These are phyloP conservation scores for Agrotis exclamationis DNA, from an alignment of 2,888 invertebrate genomes.

Conservation along the genomic window DNA sequence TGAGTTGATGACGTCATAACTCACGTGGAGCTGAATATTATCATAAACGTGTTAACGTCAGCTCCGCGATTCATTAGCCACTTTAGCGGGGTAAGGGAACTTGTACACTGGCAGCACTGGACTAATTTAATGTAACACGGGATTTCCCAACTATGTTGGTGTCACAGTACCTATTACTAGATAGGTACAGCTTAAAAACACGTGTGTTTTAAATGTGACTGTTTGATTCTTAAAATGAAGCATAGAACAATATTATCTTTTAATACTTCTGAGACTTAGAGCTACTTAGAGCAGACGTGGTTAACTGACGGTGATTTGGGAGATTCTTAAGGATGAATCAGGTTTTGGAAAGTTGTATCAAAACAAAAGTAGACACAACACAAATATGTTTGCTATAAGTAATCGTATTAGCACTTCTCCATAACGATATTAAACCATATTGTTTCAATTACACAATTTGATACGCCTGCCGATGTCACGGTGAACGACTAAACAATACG, in stretches of 20 bases:
- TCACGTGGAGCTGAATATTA: conserved; percentile 60
- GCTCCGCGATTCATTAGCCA: conserved; percentile 62
- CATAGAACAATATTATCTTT: neutral
- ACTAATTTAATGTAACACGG: neutral
- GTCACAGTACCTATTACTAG: neutral
- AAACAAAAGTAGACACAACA: neutral
- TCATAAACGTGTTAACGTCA: conserved; percentile 62
- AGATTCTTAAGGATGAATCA: neutral
- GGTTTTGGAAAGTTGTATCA: no score
- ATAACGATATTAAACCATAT: conserved; percentile 25
- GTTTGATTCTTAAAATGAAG: no score
- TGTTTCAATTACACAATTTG: conserved; percentile 49
- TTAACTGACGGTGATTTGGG: no score
- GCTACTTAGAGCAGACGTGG: neutral
- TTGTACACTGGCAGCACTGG: conserved; percentile 1
- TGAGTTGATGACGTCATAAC: conserved; percentile 51
- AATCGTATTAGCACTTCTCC: neutral
- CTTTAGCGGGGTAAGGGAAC: conserved; percentile 31
- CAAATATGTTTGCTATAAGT: neutral
- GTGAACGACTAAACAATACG: conserved; percentile 27
- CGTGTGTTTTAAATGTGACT: no score
- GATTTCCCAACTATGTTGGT: neutral
- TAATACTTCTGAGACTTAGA: neutral
- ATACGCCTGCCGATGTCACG: conserved; percentile 21
- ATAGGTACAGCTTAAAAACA: no score